These are phyloP conservation scores for Drosophila lowei DNA, from an alignment of 1,140 invertebrate genomes.

Conservation along the genomic window DNA sequence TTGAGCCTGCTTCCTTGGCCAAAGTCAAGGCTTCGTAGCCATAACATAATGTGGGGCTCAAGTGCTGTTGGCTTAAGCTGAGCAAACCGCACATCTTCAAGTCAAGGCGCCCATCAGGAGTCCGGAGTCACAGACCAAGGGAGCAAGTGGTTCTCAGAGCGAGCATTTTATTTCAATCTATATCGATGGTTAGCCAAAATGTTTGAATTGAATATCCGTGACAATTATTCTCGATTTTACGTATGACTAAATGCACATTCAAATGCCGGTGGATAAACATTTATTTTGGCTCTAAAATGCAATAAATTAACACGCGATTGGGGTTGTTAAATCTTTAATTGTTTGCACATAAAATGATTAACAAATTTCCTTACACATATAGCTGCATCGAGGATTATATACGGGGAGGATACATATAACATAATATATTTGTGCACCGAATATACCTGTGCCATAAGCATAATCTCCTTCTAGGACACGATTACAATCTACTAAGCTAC, in stretches of 20 bases:
- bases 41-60: neutral
- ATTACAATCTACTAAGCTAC: neutral
- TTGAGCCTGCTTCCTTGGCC: conserved; percentile 30
- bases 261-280: conserved; percentile 44
- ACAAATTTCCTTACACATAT: conserved; percentile 13
- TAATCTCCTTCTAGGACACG: neutral
- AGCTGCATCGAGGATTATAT: no score
- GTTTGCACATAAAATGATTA: conserved; percentile 19
- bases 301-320: neutral
- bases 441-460: neutral
- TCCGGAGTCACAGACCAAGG: conserved; percentile 6
- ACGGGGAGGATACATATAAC: neutral
- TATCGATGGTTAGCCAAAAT: conserved; percentile 29
- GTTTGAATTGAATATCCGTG: conserved; percentile 40
- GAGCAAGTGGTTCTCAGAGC: conserved; percentile 4
- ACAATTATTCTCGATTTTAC: conserved; percentile 57
- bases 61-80: no score
- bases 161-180: conserved; percentile 7
- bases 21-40: conserved; percentile 25
- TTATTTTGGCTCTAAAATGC: neutral
- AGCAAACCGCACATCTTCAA: no score
- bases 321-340: conserved; percentile 42
- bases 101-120: neutral
- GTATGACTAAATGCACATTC: conserved; percentile 55
- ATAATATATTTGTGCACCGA: neutral